Evolutionary conservation across 2,113 vertebrate species (phyloP).

Genomic region (Megaceryle maxima): DNA sequence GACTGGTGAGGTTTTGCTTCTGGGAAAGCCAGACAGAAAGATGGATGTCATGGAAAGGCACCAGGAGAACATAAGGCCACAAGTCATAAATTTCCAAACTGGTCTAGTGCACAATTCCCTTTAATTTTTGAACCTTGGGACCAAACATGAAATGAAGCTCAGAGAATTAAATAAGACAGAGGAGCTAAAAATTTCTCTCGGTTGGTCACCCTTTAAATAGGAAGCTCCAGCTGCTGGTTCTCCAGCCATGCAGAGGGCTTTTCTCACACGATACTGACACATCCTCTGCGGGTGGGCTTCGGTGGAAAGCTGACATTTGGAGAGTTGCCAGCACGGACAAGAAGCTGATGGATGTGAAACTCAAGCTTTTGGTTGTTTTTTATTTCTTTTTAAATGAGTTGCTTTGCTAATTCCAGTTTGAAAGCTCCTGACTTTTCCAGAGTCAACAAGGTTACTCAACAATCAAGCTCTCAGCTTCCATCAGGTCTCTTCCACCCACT

Average conservation of each 20-base stretch:
- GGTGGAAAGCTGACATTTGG: background rate
- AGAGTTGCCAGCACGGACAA: accelerated
- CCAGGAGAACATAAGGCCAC: background rate
- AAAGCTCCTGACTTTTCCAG: background rate
- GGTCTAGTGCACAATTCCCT: background rate
- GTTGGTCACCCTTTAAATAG: background rate
- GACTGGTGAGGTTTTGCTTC: background rate
- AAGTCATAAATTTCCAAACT: background rate
- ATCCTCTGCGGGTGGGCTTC: background rate
- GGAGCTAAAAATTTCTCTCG: background rate
- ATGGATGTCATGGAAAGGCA: background rate
- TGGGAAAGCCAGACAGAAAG: background rate
- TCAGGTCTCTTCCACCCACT: background rate
- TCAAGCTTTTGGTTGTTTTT: background rate
- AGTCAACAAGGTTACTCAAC: background rate
- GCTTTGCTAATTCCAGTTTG: background rate
- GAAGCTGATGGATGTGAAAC: background rate
- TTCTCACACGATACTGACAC: accelerated
- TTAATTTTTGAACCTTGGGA: background rate
- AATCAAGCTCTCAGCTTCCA: background rate
- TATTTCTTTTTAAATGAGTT: background rate
- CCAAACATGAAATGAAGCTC: background rate
- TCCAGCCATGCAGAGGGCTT: background rate
- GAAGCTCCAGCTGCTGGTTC: background rate
- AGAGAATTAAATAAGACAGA: background rate